Base-by-base conservation (phyloP, 2,113 vertebrate genomes). In the Trachemys scripta region DNA sequence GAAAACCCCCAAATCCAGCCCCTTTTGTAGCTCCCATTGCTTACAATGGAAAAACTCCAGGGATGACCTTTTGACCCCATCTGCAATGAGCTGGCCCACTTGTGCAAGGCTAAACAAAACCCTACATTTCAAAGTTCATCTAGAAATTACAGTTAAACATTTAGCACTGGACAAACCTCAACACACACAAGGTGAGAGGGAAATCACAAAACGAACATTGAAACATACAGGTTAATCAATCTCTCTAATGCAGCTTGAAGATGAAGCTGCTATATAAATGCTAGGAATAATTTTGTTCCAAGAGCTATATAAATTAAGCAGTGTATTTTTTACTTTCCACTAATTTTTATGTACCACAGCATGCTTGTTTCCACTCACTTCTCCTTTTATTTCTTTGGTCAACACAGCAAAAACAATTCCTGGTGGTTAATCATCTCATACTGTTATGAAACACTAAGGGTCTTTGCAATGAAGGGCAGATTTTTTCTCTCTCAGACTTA, bases 71-170 rank as follows among this genome's bases (percentile, higher is more conserved):
- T 90, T 95, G 88, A 95, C 91, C 89, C 69, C 51, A 54, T 89
- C 92, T 94, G 85, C 93, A 92, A 97, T 96, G 93, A 95, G 51
- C 87, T 72, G 24, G 90, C 75, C 93, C 85, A 94, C 84, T 91
- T 96, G 85, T 92, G 47, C 93, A 91, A 97, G 94, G 94, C 96
- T 93, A 96, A 95, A 88, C 85, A 89, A 96, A 96, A 97, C 27
- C 54, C 93, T 94, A 80, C 87, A 94, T 45, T 49, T 88, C 95
- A 92, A 96, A 82, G 1, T 69, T 79, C 45, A 56, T 19, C 0
- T 4, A 97, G 85, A 95, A 95, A 91, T 51, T 65, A 82, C 88
- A 20, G n/a, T 38, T 20, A 38, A 72, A 19, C n/a, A 82, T 86
- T 92, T 0, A 91, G 65, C 4, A 2, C 5, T 81, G 54, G 97